phyloP scores from a whole-genome alignment of 2,888 invertebrate species.

The Drosophila mayaguana region DNA sequence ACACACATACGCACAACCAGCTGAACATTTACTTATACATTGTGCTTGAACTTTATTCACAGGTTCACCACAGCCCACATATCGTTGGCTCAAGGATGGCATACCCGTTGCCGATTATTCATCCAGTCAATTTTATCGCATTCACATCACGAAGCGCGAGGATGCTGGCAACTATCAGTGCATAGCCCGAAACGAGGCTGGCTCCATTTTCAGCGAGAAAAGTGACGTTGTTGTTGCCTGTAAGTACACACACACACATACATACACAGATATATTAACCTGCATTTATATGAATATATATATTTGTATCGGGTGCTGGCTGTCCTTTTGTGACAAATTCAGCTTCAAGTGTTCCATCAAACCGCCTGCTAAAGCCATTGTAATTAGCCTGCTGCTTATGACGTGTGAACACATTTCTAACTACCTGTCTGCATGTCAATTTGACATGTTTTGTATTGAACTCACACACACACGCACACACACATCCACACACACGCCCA shows the following conservation, averaged over 20 bases:
- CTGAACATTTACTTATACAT: constrained; percentile 2
- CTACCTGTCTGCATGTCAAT: constrained; percentile 2
- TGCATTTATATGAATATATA: neutral
- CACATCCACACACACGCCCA: neutral
- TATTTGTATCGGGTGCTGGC: neutral
- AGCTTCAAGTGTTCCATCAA: neutral
- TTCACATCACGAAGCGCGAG: constrained; percentile 91
- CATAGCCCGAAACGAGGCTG: constrained; percentile 95
- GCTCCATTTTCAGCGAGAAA: constrained; percentile 96
- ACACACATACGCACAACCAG: too few relatives aligned
- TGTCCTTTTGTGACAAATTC: constrained; percentile 9
- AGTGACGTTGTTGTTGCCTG: constrained; percentile 96
- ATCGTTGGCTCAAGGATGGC: constrained; percentile 96
- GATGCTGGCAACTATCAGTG: constrained; percentile 97
- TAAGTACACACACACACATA: constrained; percentile 87
- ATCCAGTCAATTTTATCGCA: constrained; percentile 93
- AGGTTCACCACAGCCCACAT: constrained; percentile 93
- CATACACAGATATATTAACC: too few relatives aligned
- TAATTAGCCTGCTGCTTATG: constrained; percentile 12
- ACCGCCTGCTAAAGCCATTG: constrained; percentile 2
- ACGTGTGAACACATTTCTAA: constrained; percentile 2
- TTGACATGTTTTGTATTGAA: constrained; percentile 4
- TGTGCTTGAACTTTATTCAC: constrained; percentile 42
- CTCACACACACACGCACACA: neutral
- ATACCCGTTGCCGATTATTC: constrained; percentile 92